Evolutionary conservation across 92 coral and sea anemone genomes (phyloP).

Genomic region (Nematostella vectensis): DNA sequence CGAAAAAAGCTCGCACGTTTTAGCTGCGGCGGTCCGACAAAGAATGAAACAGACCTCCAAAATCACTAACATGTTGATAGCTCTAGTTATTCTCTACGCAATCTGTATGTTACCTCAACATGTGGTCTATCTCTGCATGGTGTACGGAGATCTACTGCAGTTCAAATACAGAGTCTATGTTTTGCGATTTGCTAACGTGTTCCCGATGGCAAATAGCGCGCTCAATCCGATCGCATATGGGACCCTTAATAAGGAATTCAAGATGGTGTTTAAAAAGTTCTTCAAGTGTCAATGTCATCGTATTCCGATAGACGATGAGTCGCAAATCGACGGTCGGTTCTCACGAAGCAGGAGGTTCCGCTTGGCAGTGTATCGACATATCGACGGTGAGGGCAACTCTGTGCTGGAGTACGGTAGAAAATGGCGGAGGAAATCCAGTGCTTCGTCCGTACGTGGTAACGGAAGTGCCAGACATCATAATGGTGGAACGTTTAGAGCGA

Average conservation of each 20-base stretch:
- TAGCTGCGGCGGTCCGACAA: slow-evolving; percentile 68
- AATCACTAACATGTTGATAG: slow-evolving; percentile 92
- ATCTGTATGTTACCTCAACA: slow-evolving; percentile 97
- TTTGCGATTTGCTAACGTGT: slow-evolving; percentile 84
- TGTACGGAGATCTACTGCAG: slow-evolving; percentile 58
- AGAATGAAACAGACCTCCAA: slow-evolving; percentile 81
- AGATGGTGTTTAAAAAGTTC: slow-evolving; percentile 73
- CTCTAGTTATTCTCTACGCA: slow-evolving; percentile 74
- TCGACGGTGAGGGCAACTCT: slow-evolving; percentile 19
- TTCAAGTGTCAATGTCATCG: slow-evolving; percentile 60
- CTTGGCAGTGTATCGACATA: slow-evolving; percentile 49
- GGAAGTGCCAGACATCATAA: background rate
- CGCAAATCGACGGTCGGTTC: slow-evolving; percentile 7
- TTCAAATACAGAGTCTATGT: slow-evolving; percentile 70
- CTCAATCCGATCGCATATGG: slow-evolving; percentile 93
- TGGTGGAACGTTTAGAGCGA: background rate
- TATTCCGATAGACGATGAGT: slow-evolving; percentile 21
- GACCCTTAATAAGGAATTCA: slow-evolving; percentile 82
- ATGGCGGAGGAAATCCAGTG: slow-evolving; percentile 30
- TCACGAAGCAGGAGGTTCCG: slow-evolving; percentile 38
- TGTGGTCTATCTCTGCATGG: slow-evolving; percentile 61
- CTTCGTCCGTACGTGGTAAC: slow-evolving; percentile 4
- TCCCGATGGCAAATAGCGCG: slow-evolving; percentile 98
- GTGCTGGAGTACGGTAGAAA: slow-evolving; percentile 11
- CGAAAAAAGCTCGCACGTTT: slow-evolving; percentile 45